Evolutionary conservation across 2,113 vertebrate genomes (phyloP).

Genomic region (Mellivora capensis): DNA sequence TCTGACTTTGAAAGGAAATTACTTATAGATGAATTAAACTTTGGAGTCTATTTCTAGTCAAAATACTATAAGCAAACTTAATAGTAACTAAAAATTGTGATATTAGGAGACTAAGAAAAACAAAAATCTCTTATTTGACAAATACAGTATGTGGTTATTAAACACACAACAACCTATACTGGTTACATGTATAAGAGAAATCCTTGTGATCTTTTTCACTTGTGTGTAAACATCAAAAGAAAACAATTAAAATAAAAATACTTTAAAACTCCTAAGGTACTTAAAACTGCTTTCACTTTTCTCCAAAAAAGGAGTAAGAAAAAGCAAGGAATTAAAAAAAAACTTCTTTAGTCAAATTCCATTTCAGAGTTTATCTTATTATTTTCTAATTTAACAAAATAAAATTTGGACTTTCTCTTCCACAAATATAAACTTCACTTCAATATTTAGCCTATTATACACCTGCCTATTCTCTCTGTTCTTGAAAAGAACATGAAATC

Average conservation of each 20-base stretch:
- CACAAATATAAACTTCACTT: background rate
- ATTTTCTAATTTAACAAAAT: background rate
- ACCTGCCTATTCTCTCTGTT: background rate
- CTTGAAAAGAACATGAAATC: background rate
- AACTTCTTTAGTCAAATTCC: background rate
- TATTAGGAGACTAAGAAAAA: conserved; percentile 1
- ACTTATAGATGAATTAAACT: conserved; percentile 11
- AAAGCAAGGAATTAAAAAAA: background rate
- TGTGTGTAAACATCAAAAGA: background rate
- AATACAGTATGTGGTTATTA: background rate
- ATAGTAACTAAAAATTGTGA: background rate
- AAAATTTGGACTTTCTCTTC: background rate
- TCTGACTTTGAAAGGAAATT: background rate
- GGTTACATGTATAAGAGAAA: background rate
- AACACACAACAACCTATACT: background rate
- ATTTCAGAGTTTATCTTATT: background rate
- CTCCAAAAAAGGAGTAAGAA: background rate
- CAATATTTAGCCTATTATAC: background rate
- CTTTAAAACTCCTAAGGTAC: background rate
- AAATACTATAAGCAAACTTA: background rate
- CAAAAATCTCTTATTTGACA: background rate
- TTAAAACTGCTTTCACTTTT: background rate
- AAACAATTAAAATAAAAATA: background rate
- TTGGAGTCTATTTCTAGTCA: background rate
- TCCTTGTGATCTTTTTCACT: background rate